Evolutionary conservation across 2,888 invertebrate genomes (phyloP).

Genomic region (Notodonta dromedarius): DNA sequence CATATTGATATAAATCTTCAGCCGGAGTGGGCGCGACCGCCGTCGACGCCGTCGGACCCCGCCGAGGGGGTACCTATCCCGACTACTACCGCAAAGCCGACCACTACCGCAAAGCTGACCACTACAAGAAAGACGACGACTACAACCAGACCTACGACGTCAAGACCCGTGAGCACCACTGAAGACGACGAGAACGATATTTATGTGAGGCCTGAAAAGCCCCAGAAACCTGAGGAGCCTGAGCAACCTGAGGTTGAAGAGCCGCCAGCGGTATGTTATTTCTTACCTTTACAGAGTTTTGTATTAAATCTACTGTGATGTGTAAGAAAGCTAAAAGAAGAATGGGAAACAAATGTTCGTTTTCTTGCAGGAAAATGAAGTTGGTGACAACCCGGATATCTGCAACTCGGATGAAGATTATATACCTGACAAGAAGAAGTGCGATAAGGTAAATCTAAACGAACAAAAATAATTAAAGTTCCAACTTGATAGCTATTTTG

Average conservation of each 20-base stretch:
- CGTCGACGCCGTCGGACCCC: constrained; percentile 86
- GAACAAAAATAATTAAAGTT: constrained; percentile 6
- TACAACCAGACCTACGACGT: constrained; percentile 38
- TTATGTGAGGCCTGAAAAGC: constrained; percentile 37
- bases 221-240: constrained; percentile 40
- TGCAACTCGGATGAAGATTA: constrained; percentile 69
- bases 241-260: constrained; percentile 47
- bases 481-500: background rate
- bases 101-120: constrained; percentile 40
- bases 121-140: constrained; percentile 44
- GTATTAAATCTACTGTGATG: too few relatives aligned
- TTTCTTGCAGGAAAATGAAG: constrained; percentile 70
- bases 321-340: background rate
- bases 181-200: constrained; percentile 45
- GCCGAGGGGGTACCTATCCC: constrained; percentile 73
- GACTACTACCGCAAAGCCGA: constrained; percentile 48
- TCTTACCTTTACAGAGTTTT: background rate
- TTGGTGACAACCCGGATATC: constrained; percentile 62
- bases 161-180: constrained; percentile 19
- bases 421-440: constrained; percentile 70
- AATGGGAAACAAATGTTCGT: background rate
- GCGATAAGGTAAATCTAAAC: constrained; percentile 64
- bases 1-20: constrained; percentile 64
- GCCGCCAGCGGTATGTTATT: constrained; percentile 52
- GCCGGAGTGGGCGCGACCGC: constrained; percentile 93